Conservation (phyloP, 1,140 invertebrate species). For the Daktulosphaira vitifoliae region DNA sequence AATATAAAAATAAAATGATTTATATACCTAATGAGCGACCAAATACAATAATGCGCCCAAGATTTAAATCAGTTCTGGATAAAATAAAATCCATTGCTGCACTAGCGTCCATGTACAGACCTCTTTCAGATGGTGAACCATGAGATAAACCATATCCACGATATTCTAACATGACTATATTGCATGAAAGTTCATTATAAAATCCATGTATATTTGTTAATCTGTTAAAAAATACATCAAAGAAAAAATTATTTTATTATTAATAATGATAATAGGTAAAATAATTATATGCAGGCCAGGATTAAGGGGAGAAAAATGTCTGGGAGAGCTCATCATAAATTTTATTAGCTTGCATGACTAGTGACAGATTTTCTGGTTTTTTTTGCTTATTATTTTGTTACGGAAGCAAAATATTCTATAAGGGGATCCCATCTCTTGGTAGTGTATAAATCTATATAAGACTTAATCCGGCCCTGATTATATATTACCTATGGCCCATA, state of each 20-base stretch:
- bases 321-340: no score
- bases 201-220: conserved; percentile 68
- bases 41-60: conserved; percentile 80
- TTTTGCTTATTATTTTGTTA: no score
- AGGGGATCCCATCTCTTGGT: no score
- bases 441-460: no score
- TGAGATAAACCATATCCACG: conserved; percentile 89
- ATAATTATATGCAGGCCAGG: no score
- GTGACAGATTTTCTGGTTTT: no score
- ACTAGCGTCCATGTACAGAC: conserved; percentile 78
- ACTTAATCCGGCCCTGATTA: no score
- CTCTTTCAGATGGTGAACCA: conserved; percentile 74
- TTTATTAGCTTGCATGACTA: no score
- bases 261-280: background rate
- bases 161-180: conserved; percentile 86
- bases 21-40: conserved; percentile 73
- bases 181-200: conserved; percentile 69
- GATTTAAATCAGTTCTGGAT: conserved; percentile 71
- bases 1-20: no score
- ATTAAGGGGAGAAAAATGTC: no score
- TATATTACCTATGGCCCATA: conserved; percentile 73
- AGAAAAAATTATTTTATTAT: conserved; percentile 31
- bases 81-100: conserved; percentile 77
- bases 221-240: conserved; percentile 45
- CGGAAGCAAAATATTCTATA: no score